Conservation (phyloP, 2,113 vertebrate genomes). For the Promerops cafer region DNA sequence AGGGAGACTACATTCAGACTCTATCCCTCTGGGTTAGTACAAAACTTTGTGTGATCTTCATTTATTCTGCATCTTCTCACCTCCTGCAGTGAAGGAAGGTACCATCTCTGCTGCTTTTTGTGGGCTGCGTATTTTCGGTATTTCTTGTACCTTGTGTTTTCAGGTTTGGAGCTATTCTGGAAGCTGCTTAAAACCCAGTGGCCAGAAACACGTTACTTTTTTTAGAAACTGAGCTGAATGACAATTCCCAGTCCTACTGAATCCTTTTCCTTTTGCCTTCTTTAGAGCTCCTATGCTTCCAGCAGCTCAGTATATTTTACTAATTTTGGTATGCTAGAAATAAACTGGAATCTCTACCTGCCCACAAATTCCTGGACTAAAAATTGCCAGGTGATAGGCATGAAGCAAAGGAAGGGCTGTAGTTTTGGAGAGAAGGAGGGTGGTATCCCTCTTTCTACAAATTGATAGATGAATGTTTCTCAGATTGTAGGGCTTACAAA, state of each 20-base stretch:
- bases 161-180: neutral
- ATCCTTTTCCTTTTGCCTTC: neutral
- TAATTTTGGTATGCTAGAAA: neutral
- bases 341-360: neutral
- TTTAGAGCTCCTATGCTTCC: neutral
- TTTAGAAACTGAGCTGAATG: neutral
- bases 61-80: neutral
- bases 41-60: neutral
- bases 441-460: neutral
- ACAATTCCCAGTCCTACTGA: neutral
- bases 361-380: neutral
- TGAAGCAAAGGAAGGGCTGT: neutral
- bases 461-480: neutral
- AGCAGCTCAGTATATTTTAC: neutral
- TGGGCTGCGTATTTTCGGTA: neutral
- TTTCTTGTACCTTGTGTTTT: neutral
- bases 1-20: neutral
- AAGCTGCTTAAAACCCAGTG: neutral
- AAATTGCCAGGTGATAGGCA: neutral
- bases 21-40: neutral
- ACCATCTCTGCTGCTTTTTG: neutral
- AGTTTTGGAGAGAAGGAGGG: neutral
- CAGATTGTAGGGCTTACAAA: neutral
- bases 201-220: neutral
- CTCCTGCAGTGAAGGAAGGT: neutral